Percentiles rank a stretch among this genome's conserved stretches.
These are phyloP conservation scores for Adoxophyes honmai DNA, from an alignment of 1,140 invertebrate genomes.

Conservation along the genomic window DNA sequence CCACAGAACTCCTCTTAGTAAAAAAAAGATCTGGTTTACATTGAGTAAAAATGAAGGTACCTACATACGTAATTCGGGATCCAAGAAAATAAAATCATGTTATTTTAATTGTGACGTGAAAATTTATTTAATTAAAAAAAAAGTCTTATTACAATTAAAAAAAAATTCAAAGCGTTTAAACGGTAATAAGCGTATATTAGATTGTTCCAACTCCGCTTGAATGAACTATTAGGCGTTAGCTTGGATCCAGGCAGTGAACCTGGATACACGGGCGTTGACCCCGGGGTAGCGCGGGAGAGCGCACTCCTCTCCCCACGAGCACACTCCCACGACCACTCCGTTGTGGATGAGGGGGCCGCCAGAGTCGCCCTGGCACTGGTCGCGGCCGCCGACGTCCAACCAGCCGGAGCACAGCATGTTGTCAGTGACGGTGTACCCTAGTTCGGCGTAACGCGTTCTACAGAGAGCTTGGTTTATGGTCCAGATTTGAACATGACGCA, in stretches of 20 bases:
- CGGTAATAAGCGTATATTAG: too few relatives aligned
- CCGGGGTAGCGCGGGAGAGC: conserved; percentile 70
- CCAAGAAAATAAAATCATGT: too few relatives aligned
- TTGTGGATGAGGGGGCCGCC: conserved; percentile 80
- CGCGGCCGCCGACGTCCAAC: conserved; percentile 44
- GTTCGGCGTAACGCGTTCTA: conserved; percentile 19
- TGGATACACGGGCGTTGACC: conserved; percentile 72
- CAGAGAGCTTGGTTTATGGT: conserved; percentile 28
- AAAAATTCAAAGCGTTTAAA: too few relatives aligned
- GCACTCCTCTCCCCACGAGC: conserved; percentile 78
- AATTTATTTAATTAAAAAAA: too few relatives aligned
- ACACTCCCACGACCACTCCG: conserved; percentile 73
- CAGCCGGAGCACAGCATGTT: conserved; percentile 36
- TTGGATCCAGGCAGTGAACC: conserved; percentile 40
- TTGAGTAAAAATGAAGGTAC: too few relatives aligned
- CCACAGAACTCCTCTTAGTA: too few relatives aligned
- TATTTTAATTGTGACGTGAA: too few relatives aligned
- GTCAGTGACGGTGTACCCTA: conserved; percentile 19
- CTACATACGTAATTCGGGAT: too few relatives aligned
- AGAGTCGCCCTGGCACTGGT: conserved; percentile 77
- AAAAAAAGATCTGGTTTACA: too few relatives aligned
- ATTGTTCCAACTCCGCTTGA: too few relatives aligned
- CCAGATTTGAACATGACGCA: conserved; percentile 32
- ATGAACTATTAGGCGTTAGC: conserved; percentile 37
- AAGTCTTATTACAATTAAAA: too few relatives aligned